Base-by-base conservation (phyloP, 2,888 invertebrate species). In the Callyntrura sp. region DNA sequence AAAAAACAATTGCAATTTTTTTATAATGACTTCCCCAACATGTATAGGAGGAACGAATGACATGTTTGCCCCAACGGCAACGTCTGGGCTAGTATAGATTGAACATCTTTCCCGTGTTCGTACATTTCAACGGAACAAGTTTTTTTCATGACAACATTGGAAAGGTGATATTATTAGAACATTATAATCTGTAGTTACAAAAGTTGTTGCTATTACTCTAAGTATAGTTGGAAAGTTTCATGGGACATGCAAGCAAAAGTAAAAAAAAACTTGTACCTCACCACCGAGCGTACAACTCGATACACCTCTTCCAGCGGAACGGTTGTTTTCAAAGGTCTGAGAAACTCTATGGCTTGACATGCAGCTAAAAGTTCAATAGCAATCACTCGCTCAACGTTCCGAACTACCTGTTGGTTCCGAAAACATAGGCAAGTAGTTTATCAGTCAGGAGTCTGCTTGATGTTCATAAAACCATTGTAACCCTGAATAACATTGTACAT, bases 271-370 rank as follows among this genome's bases (percentile, higher is more conserved):
- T 94, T 93, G 35, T 35, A 95, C 95, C 94, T 94, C 1, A 95
- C 95, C 45, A 95, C 95, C 23, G 94, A 94, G 60, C 96, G 94
- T 5, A 96, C 96, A 2, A 95, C 94, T 87, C 95, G 95, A 94
- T 96, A 96, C n/a, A 96, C 96, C 91, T 96, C 96, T 93, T 96
- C 96, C 68, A 96, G 94, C 0, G 96, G 96, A 11, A 95, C 94
- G 0, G 96, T 96, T 6, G 96, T 96, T 93, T 95, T 96, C 82
- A 96, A 94, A 0, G 96, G 96, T 48, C 96, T 94, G 57, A 96
- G 94, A 94, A 96, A 96, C 94, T 96, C 96, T 73, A 96, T 95
- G 8, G 96, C 96, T 94, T 96, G 96, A 93, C 96, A 96, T 4
- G 96, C 96, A 4, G 96, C 95, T 73, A 96, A 93, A 62, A 96